These are phyloP conservation scores for Ochropleura leucogaster DNA, from an alignment of 2,888 invertebrate genomes.

Conservation along the genomic window DNA sequence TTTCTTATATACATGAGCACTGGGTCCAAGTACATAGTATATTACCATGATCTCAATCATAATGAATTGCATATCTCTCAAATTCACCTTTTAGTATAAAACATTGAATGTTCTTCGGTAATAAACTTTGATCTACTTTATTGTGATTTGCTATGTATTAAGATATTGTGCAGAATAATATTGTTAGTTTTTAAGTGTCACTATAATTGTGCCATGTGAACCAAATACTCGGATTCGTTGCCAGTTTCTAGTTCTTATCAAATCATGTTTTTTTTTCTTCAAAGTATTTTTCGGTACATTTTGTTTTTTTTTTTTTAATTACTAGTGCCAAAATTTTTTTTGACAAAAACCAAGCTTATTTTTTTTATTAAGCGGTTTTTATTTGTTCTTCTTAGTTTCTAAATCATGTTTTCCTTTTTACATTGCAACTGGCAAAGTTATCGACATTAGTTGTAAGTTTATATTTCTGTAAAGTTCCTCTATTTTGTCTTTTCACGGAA, in stretches of 20 bases:
- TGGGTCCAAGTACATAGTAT: constrained; percentile 65
- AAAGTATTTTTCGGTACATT: neutral
- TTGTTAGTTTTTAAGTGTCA: constrained; percentile 57
- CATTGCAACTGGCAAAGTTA: constrained; percentile 49
- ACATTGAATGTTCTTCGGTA: constrained; percentile 51
- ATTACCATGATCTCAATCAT: constrained; percentile 50
- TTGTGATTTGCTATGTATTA: constrained; percentile 42
- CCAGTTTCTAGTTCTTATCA: constrained; percentile 37
- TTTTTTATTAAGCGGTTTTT: too few relatives aligned
- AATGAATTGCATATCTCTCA: constrained; percentile 51
- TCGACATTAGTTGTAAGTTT: constrained; percentile 54
- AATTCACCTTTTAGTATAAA: constrained; percentile 26
- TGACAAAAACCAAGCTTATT: neutral
- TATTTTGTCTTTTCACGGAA: constrained; percentile 76
- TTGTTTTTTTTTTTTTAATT: neutral
- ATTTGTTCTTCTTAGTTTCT: neutral
- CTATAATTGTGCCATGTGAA: constrained; percentile 67
- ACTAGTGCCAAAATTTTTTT: constrained; percentile 25
- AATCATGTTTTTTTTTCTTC: neutral
- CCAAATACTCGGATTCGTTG: constrained; percentile 60
- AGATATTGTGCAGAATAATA: constrained; percentile 9
- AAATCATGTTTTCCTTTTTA: constrained; percentile 9
- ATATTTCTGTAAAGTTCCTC: constrained; percentile 77
- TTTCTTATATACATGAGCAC: constrained; percentile 34
- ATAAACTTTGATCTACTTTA: constrained; percentile 39